Conservation (phyloP, 2,113 vertebrate species). For the Pungitius pungitius region DNA sequence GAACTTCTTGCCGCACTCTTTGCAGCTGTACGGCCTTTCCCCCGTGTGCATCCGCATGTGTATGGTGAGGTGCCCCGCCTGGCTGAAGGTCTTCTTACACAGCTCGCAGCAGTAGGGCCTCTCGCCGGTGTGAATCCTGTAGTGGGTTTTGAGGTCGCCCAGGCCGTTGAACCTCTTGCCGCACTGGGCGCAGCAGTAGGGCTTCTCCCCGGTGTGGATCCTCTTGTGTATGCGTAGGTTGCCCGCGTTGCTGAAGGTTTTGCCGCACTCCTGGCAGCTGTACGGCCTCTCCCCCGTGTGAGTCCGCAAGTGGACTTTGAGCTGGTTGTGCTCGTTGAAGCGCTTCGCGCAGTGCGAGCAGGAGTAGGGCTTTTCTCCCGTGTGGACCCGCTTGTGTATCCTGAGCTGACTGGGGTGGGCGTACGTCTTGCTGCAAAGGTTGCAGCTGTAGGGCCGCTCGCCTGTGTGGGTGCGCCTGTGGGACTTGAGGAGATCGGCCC, state of each 20-base stretch:
- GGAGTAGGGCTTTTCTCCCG: slow-evolving; percentile 77
- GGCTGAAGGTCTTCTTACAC: slow-evolving; percentile 81
- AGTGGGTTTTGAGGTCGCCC: slow-evolving; percentile 79
- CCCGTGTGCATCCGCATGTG: slow-evolving; percentile 83
- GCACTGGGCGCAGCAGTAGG: slow-evolving; percentile 78
- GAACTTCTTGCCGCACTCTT: slow-evolving; percentile 75
- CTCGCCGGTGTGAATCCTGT: slow-evolving; percentile 80
- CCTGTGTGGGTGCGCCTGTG: slow-evolving; percentile 79
- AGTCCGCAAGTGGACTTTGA: slow-evolving; percentile 79
- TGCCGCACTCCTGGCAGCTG: slow-evolving; percentile 74
- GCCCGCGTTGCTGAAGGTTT: slow-evolving; percentile 76
- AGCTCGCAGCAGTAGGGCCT: slow-evolving; percentile 79
- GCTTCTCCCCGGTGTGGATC: slow-evolving; percentile 80
- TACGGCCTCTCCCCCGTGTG: slow-evolving; percentile 81
- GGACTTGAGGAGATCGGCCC: slow-evolving; percentile 74
- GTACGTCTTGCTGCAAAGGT: slow-evolving; percentile 76
- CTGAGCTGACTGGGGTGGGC: slow-evolving; percentile 77
- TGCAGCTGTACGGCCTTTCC: slow-evolving; percentile 78
- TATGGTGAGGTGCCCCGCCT: slow-evolving; percentile 80
- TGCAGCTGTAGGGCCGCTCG: slow-evolving; percentile 75
- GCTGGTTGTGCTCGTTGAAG: slow-evolving; percentile 81
- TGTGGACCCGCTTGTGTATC: slow-evolving; percentile 79
- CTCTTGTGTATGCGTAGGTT: slow-evolving; percentile 79
- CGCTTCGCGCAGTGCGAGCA: slow-evolving; percentile 75
- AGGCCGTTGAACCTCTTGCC: slow-evolving; percentile 77